These are phyloP conservation scores for Prietella phreatophila DNA, from an alignment of 2,113 vertebrate genomes.

Conservation along the genomic window DNA sequence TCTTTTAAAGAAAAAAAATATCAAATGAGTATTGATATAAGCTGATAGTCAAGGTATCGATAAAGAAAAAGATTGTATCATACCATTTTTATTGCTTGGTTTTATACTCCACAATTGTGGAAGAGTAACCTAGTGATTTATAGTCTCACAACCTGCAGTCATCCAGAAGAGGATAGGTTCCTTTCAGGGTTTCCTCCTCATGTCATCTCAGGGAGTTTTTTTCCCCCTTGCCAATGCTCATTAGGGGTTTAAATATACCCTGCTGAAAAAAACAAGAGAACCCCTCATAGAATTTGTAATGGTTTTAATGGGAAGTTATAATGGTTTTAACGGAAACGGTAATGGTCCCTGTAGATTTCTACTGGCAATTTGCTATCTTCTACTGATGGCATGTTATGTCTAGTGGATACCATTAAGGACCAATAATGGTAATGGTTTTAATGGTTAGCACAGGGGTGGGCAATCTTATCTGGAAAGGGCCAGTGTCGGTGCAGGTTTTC, in stretches of 20 bases:
- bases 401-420: too few species aligned
- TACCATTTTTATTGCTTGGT: not conserved
- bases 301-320: too few species aligned
- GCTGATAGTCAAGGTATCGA: not conserved
- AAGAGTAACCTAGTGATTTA: not conserved
- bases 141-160: not conserved
- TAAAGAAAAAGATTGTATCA: not conserved
- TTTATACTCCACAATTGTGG: not conserved
- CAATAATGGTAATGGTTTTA: too few species aligned
- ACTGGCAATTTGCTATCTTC: too few species aligned
- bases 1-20: not conserved
- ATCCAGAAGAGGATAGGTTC: not conserved
- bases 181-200: not conserved
- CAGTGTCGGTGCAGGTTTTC: too few species aligned
- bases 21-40: not conserved
- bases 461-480: too few species aligned
- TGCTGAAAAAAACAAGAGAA: too few species aligned
- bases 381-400: too few species aligned
- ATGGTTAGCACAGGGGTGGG: too few species aligned
- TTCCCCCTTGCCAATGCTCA: not conserved
- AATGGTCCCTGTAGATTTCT: too few species aligned
- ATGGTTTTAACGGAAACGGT: too few species aligned
- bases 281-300: too few species aligned
- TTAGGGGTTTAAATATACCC: not conserved
- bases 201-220: not conserved